Evolutionary conservation across 2,797 vertebrate genomes (phyloP), one percentile per base, ranked within the genome.

Genomic region (Xiphorhynchus erythropygius): DNA sequence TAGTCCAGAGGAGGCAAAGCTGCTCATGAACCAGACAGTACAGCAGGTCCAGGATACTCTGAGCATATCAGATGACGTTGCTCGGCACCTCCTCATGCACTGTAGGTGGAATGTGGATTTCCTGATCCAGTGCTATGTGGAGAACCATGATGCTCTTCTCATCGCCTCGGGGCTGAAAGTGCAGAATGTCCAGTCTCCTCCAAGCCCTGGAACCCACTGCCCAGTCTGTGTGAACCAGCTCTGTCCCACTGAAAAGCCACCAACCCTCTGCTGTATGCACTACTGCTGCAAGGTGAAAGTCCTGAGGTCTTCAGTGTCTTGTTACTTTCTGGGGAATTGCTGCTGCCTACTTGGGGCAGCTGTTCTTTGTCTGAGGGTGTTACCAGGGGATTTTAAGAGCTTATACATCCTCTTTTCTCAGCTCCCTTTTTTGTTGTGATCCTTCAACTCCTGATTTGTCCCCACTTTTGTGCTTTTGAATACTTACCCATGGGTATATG

Each of bases 41-140:
- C 97, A 97, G 74, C 99, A 99, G 97, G 98, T 99, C 60, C 98
- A 99, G 2, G 98, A 98, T 73, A 99, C 98, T 1, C 98, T 99
- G 73, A 99, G 98, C 70, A 80, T 99, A 84, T 95, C 98, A 1
- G 89, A 96, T 71, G 99, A 99, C 67, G 96, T 98, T 60, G 98
- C 99, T 3, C 98, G 96, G 90, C 99, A 99, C 95, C 98, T 99
- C 10, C 98, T 99, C 79, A 98, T 98, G 52, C 98, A 99, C 97
- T 99, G 98, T 70, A 98, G 98, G 94, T 99, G 99, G 99, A 99
- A 99, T 19, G 98, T 99, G 47, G 99, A 99, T 90, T 96, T 98
- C 73, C 97, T 99, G 93, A 98, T 99, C 37, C 99, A 99, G 97
- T 98, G 97, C 57, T 99, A 98, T 93, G 98, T 98, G 0, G 99